Evolutionary conservation across 2,888 invertebrate species (phyloP).

Genomic region (Salticus scenicus): DNA sequence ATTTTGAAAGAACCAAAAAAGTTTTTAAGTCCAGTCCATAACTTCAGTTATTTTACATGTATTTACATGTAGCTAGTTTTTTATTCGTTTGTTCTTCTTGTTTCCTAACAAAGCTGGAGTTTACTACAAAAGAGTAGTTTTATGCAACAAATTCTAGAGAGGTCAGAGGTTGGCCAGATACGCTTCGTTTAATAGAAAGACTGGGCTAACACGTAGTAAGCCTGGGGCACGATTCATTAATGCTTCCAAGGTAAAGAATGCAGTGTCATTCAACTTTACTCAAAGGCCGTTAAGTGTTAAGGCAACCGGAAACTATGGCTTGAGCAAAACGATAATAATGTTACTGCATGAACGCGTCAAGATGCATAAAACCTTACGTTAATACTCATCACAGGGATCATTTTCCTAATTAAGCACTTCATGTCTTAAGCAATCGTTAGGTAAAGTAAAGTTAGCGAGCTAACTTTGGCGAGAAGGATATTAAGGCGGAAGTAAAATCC

Average conservation of each 20-base stretch:
- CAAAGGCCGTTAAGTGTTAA: slow-evolving; percentile 49
- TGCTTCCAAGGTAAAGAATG: slow-evolving; percentile 61
- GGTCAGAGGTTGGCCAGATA: slow-evolving; percentile 55
- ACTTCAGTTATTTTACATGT: no score
- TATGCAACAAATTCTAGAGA: slow-evolving; percentile 14
- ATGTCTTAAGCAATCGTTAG: neutral
- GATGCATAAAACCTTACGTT: slow-evolving; percentile 27
- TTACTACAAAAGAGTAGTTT: neutral
- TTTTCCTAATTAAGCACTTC: slow-evolving; percentile 45
- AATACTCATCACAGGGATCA: slow-evolving; percentile 19
- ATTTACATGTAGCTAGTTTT: no score
- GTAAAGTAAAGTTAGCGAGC: neutral
- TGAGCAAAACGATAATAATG: slow-evolving; percentile 39
- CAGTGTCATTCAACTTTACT: slow-evolving; percentile 66
- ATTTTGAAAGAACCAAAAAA: no score
- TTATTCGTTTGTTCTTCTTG: no score
- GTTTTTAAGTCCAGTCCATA: no score
- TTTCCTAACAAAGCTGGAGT: slow-evolving; percentile 2
- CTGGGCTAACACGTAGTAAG: slow-evolving; percentile 4
- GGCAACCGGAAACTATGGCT: slow-evolving; percentile 53
- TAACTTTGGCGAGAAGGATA: no score
- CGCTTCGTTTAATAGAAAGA: slow-evolving; percentile 50
- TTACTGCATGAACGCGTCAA: slow-evolving; percentile 46
- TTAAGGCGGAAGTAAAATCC: neutral
- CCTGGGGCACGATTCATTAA: slow-evolving; percentile 51